Conservation (phyloP, 92 coral and sea anemone genomes). For the Plumapathes pennacea region DNA sequence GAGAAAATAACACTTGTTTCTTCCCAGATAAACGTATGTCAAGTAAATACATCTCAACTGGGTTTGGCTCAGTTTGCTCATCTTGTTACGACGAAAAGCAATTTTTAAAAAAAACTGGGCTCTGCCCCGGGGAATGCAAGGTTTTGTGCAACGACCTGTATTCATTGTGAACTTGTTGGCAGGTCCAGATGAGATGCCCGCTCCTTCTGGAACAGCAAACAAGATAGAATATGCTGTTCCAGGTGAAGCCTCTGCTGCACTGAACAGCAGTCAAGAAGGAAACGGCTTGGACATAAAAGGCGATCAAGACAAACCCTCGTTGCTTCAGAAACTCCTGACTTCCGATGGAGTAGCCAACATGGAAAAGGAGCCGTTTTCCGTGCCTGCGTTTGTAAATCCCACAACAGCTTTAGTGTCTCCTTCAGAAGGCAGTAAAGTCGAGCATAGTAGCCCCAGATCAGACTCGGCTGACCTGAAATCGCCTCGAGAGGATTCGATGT, state of each 20-base stretch:
- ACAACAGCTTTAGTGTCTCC: too few species aligned
- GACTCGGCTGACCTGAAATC: too few species aligned
- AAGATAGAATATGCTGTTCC: slow-evolving; percentile 20
- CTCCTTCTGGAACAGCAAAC: slow-evolving; percentile 14
- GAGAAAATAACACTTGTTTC: too few species aligned
- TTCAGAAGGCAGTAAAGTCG: too few species aligned
- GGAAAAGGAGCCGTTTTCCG: too few species aligned
- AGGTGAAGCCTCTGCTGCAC: slow-evolving; percentile 19
- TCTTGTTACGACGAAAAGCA: neutral
- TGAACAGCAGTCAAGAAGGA: slow-evolving; percentile 5
- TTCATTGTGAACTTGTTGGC: neutral
- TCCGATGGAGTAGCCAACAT: neutral
- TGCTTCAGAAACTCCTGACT: neutral
- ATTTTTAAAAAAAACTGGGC: neutral
- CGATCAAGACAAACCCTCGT: neutral
- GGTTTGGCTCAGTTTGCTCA: too few species aligned
- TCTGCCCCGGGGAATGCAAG: neutral
- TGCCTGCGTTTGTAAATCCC: too few species aligned
- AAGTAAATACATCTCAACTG: too few species aligned
- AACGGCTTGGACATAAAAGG: neutral
- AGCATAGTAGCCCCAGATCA: too few species aligned
- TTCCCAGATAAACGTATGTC: too few species aligned
- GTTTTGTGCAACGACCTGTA: too few species aligned
- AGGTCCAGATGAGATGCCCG: slow-evolving; percentile 18
- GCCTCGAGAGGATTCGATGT: too few species aligned